phyloP scores from a whole-genome alignment of 2,113 vertebrate genomes.

The Carassius carassius region DNA sequence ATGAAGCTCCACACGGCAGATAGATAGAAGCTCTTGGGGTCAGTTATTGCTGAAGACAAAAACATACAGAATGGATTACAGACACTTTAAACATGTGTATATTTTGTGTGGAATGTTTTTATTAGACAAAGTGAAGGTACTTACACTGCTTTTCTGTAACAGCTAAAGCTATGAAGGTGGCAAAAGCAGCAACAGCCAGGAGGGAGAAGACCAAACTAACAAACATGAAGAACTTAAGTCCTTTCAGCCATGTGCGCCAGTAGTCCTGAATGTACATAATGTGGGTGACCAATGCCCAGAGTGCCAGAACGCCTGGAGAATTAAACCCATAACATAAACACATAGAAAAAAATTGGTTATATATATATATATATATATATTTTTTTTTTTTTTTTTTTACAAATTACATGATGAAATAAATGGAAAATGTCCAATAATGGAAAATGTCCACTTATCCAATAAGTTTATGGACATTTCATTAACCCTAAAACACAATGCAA shows the following conservation, averaged over 20 bases:
- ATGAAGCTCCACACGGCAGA: conserved; percentile 91
- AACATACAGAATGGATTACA: neutral
- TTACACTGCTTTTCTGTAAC: conserved; percentile 88
- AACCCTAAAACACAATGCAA: no score
- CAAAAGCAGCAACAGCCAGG: conserved; percentile 80
- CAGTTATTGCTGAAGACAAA: conserved; percentile 74
- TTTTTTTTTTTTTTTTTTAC: no score
- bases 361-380: neutral
- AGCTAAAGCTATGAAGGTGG: conserved; percentile 85
- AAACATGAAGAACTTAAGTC: conserved; percentile 88
- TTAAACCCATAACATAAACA: conserved; percentile 14
- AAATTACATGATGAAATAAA: no score
- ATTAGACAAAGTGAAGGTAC: conserved; percentile 31
- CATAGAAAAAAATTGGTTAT: neutral
- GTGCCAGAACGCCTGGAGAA: conserved; percentile 86
- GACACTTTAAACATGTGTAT: neutral
- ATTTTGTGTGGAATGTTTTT: neutral
- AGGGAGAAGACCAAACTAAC: conserved; percentile 82
- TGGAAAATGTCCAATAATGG: no score
- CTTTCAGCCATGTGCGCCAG: conserved; percentile 97
- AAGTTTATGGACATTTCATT: no score
- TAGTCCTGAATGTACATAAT: conserved; percentile 97
- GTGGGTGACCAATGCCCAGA: conserved; percentile 92
- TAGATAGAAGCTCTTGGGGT: conserved; percentile 87
- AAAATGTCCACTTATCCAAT: no score